Evolutionary conservation across 2,797 vertebrate species (phyloP).

Genomic region (Coluber constrictor): DNA sequence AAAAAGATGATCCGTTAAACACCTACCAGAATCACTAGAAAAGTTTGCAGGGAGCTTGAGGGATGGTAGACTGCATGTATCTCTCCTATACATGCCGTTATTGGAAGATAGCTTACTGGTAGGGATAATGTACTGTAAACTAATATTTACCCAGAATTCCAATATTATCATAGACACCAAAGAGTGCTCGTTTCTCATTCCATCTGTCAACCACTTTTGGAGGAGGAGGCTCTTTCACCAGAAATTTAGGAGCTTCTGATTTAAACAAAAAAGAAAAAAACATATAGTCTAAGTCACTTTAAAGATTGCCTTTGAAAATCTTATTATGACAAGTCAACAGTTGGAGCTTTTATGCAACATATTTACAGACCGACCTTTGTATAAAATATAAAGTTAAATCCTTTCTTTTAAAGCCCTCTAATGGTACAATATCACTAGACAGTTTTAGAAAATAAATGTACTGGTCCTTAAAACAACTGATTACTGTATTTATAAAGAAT

Average conservation of each 20-base stretch:
- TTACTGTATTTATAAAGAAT: not conserved
- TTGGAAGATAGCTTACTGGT: not conserved
- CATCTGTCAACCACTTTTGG: constrained; percentile 84
- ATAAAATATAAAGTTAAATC: not conserved
- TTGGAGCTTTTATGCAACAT: not conserved
- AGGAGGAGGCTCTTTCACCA: constrained; percentile 75
- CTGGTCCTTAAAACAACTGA: not conserved
- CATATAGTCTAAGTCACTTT: not conserved
- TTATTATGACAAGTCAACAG: not conserved
- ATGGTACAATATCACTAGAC: not conserved
- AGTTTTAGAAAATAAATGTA: not conserved
- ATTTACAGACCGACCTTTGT: not conserved
- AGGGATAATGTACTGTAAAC: too few species aligned
- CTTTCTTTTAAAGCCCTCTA: not conserved
- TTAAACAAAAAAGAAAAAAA: constrained; percentile 30
- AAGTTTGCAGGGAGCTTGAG: not conserved
- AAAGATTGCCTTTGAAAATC: not conserved
- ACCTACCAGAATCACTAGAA: not conserved
- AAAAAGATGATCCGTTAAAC: not conserved
- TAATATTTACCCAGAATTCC: constrained; percentile 84
- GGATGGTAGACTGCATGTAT: not conserved
- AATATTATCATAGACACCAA: constrained; percentile 91
- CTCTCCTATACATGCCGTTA: not conserved
- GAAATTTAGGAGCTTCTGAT: constrained; percentile 56
- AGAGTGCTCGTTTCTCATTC: constrained; percentile 88